phyloP scores from a whole-genome alignment of 2,113 vertebrate genomes.

The Amblyopsis rosae region DNA sequence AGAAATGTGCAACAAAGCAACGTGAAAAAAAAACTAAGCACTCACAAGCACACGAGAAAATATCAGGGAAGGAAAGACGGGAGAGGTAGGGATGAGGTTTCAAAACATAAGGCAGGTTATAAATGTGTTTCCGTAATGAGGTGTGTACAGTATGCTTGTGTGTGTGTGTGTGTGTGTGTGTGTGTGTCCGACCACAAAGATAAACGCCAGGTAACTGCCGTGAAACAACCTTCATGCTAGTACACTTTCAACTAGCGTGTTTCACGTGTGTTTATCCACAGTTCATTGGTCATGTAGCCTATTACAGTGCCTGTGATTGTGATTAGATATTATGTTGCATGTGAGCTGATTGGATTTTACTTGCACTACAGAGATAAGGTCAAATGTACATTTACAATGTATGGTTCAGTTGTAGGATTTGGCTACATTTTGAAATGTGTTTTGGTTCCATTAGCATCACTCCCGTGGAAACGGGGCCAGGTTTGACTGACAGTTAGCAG shows the following conservation, averaged over 20 bases:
- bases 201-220: neutral
- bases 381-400: too few relatives aligned
- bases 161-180: conserved; percentile 15
- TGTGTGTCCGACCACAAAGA: conserved; percentile 2
- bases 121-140: conserved; percentile 56
- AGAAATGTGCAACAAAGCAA: conserved; percentile 57
- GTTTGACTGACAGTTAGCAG: conserved; percentile 1
- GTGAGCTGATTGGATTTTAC: neutral
- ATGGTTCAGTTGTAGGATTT: too few relatives aligned
- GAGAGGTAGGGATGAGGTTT: conserved; percentile 19
- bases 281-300: neutral
- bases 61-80: conserved; percentile 6
- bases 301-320: neutral
- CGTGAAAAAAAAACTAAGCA: conserved; percentile 38
- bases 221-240: too few relatives aligned
- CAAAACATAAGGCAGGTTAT: conserved; percentile 27
- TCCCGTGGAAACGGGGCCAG: neutral
- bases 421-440: neutral
- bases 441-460: neutral
- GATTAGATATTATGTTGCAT: neutral
- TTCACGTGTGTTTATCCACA: neutral
- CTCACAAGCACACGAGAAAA: conserved; percentile 1
- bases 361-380: too few relatives aligned
- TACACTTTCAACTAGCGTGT: too few relatives aligned
- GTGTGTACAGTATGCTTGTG: neutral